phyloP scores from a whole-genome alignment of 2,113 vertebrate species.

The Ornithorhynchus anatinus region DNA sequence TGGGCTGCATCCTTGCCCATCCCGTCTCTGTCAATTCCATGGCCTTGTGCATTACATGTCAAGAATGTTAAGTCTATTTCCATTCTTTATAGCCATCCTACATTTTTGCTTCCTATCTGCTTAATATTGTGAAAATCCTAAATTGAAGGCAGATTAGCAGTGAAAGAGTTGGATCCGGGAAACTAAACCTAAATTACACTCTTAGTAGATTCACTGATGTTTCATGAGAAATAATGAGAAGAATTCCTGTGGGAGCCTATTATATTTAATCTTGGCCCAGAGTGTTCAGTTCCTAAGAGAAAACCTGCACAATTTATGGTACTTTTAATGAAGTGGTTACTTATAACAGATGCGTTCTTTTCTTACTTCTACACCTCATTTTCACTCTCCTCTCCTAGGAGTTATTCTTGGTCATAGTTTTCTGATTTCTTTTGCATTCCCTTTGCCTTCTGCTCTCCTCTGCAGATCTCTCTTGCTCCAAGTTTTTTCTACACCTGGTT shows the following conservation, averaged over 20 bases:
- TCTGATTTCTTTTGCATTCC: constrained; percentile 17
- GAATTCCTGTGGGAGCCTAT: constrained; percentile 39
- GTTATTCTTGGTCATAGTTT: background rate
- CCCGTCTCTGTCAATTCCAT: background rate
- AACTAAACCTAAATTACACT: constrained; percentile 41
- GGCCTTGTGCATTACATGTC: background rate
- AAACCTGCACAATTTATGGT: background rate
- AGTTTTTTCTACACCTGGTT: too few relatives aligned
- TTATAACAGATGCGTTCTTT: constrained; percentile 26
- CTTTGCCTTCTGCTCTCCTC: background rate
- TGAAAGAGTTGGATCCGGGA: constrained; percentile 33
- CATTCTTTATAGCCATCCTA: background rate
- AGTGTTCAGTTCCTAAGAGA: background rate
- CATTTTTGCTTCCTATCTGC: constrained; percentile 3
- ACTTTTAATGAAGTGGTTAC: constrained; percentile 41
- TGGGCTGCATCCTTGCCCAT: background rate
- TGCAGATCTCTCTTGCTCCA: background rate
- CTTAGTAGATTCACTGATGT: constrained; percentile 42
- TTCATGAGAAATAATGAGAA: constrained; percentile 43
- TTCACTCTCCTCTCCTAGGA: constrained; percentile 14
- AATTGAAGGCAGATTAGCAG: constrained; percentile 25
- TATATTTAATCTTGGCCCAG: constrained; percentile 34
- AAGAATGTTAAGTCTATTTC: background rate
- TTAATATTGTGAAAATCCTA: constrained; percentile 36
- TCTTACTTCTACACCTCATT: constrained; percentile 20